Evolutionary conservation across 1,140 invertebrate species (phyloP).

Genomic region (Bombus difficillimus): DNA sequence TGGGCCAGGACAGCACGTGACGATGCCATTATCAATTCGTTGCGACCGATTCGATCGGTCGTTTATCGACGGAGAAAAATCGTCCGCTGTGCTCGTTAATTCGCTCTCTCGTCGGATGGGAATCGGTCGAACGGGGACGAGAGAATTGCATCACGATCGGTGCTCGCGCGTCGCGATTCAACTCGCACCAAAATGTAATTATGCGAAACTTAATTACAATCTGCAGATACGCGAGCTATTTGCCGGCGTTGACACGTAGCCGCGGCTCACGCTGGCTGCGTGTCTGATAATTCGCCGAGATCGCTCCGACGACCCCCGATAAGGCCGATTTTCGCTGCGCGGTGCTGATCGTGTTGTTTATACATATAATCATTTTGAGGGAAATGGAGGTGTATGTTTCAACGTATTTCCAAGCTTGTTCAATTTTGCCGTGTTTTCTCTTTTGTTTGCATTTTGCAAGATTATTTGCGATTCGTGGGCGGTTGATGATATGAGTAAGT

Average conservation of each 20-base stretch:
- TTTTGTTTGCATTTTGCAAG: background rate
- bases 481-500: no score
- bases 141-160: slow-evolving; percentile 22
- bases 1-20: background rate
- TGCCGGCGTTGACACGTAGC: slow-evolving; percentile 19
- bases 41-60: slow-evolving; percentile 1
- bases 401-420: background rate
- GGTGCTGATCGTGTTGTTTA: background rate
- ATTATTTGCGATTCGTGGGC: no score
- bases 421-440: background rate
- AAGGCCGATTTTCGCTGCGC: background rate
- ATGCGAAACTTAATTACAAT: slow-evolving; percentile 56
- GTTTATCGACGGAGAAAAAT: background rate
- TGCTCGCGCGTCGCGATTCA: slow-evolving; percentile 26
- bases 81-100: background rate
- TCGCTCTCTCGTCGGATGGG: background rate
- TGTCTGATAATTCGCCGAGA: slow-evolving; percentile 16
- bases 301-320: background rate
- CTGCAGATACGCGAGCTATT: slow-evolving; percentile 45
- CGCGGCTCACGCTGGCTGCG: background rate
- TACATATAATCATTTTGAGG: background rate
- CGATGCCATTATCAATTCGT: slow-evolving; percentile 5
- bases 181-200: slow-evolving; percentile 29
- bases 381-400: background rate
- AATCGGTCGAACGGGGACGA: background rate